These are phyloP conservation scores for Nephrotoma appendiculata DNA, from an alignment of 2,888 invertebrate species.

Conservation along the genomic window DNA sequence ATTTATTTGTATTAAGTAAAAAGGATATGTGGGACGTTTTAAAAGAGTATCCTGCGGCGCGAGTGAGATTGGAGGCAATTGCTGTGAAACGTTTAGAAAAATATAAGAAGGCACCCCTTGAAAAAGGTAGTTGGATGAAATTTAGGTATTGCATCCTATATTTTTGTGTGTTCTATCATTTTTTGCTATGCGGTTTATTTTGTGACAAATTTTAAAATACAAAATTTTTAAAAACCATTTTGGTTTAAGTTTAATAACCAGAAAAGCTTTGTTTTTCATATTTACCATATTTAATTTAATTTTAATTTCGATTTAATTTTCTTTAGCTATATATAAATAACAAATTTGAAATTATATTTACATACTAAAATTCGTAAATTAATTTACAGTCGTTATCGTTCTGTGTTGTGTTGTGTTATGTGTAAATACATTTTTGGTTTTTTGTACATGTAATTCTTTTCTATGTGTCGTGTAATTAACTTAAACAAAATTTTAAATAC, in stretches of 20 bases:
- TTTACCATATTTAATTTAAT: background rate
- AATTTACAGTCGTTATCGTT: background rate
- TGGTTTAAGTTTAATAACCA: background rate
- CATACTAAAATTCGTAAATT: background rate
- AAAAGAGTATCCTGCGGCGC: constrained; percentile 86
- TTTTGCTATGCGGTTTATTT: background rate
- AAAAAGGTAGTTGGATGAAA: constrained; percentile 55
- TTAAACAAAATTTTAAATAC: background rate
- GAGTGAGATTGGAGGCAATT: constrained; percentile 90
- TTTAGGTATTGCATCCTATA: constrained; percentile 8
- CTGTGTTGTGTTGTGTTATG: background rate
- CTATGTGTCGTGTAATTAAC: background rate
- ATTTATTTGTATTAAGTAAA: constrained; percentile 95
- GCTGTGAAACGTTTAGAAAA: constrained; percentile 95
- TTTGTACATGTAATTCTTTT: background rate
- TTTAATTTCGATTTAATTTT: background rate
- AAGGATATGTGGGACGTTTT: constrained; percentile 99
- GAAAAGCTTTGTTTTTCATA: background rate
- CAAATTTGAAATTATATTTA: background rate
- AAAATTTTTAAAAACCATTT: background rate
- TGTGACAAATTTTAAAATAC: background rate
- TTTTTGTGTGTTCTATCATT: background rate
- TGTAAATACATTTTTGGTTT: background rate
- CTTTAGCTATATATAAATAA: background rate
- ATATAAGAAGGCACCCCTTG: constrained; percentile 86